Evolutionary conservation across 2,113 vertebrate genomes (phyloP).

Genomic region (Rhinichthys klamathensis): DNA sequence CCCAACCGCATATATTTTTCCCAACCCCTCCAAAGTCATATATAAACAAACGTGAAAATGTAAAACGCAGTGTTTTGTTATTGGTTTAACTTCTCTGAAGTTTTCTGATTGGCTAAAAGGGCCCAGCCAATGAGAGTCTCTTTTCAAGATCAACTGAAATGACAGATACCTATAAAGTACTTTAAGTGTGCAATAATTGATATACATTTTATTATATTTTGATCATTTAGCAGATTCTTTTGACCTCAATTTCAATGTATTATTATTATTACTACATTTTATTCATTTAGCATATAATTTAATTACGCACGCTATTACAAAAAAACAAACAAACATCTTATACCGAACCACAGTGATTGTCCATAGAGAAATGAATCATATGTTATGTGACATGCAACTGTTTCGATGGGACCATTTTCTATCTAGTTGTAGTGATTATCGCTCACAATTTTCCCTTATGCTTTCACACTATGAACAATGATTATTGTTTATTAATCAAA

Average conservation of each 20-base stretch:
- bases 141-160: too few species aligned
- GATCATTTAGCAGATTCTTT: too few species aligned
- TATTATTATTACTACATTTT: neutral
- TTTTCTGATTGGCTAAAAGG: too few species aligned
- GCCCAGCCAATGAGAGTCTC: too few species aligned
- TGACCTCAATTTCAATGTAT: neutral
- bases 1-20: too few species aligned
- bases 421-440: slow-evolving; percentile 14
- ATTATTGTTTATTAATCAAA: slow-evolving; percentile 46
- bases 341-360: neutral
- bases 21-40: too few species aligned
- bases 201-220: too few species aligned
- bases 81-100: too few species aligned
- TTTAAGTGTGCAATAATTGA: too few species aligned
- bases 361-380: neutral
- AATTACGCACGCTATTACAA: too few species aligned
- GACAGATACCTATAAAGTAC: neutral
- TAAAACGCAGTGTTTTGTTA: too few species aligned
- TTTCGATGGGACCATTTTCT: neutral
- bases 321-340: neutral
- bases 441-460: slow-evolving; percentile 41
- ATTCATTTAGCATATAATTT: neutral
- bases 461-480: slow-evolving; percentile 53
- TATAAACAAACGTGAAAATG: too few species aligned
- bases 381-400: neutral